A percentile compares a stretch with the other conserved stretches of the same genome.
Evolutionary conservation across 23 tunicate genomes (phyloP).

Genomic region (Ciona savignyi): DNA sequence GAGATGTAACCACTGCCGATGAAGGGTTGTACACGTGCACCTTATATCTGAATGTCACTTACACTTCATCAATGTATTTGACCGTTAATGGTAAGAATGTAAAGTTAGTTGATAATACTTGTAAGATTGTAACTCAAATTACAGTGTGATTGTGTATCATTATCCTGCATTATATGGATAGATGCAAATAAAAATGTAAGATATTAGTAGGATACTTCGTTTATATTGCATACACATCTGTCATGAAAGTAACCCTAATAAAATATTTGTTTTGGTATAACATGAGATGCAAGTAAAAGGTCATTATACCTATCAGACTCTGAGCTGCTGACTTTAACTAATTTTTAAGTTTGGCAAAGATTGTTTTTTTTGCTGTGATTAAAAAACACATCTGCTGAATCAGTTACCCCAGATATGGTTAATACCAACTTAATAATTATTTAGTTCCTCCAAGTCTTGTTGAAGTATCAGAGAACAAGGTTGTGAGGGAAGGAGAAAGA

Average conservation of each 20-base stretch:
- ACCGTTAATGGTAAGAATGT: conserved; percentile 55
- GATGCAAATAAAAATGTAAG: no score
- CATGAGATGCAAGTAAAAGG: no score
- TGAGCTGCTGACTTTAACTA: neutral
- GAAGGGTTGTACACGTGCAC: conserved; percentile 53
- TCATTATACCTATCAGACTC: neutral
- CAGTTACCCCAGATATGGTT: neutral
- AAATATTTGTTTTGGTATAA: no score
- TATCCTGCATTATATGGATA: no score
- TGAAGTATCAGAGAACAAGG: conserved; percentile 18
- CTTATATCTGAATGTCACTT: conserved; percentile 3
- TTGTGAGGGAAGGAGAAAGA: conserved; percentile 47
- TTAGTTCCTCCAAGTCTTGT: conserved; percentile 29
- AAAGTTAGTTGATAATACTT: no score
- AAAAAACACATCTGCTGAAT: neutral
- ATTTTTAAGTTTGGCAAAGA: no score
- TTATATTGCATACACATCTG: no score
- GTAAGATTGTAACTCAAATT: no score
- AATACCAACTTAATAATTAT: neutral
- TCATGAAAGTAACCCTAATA: no score
- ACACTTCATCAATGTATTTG: conserved; percentile 26
- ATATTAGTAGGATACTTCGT: no score
- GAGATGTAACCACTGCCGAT: conserved; percentile 22
- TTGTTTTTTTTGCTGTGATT: no score
- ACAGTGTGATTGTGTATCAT: no score